Conservation (phyloP, 2,797 vertebrate genomes). For the Craterocephalus amniculus region DNA sequence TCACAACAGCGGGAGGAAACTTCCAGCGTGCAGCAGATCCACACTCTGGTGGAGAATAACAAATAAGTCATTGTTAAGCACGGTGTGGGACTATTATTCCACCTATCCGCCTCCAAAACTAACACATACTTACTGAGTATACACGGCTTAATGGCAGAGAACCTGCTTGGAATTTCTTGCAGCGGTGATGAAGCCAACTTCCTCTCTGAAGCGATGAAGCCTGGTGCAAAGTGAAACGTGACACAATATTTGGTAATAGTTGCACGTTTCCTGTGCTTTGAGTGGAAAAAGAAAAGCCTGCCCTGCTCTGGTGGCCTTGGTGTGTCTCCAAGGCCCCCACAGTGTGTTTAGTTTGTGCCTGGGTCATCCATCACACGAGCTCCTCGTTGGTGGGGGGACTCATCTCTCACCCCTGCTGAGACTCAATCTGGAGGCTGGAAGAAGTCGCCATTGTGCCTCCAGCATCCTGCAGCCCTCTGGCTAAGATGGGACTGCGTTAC, state of each 20-base stretch:
- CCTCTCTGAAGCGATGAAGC: constrained; percentile 16
- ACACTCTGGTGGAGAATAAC: constrained; percentile 62
- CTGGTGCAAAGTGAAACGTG: constrained; percentile 38
- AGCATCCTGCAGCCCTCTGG: constrained; percentile 53
- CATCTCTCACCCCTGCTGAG: constrained; percentile 79
- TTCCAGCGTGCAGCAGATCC: constrained; percentile 40
- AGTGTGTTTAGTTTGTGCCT: constrained; percentile 65
- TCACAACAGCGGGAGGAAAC: constrained; percentile 59
- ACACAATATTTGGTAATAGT: constrained; percentile 57
- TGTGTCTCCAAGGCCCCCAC: constrained; percentile 68
- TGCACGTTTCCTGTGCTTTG: constrained; percentile 40
- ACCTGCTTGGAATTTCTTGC: constrained; percentile 36
- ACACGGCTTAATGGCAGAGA: constrained; percentile 33
- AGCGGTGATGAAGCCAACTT: constrained; percentile 20
- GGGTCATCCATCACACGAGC: constrained; percentile 71
- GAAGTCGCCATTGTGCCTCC: constrained; percentile 65
- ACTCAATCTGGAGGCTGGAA: constrained; percentile 80
- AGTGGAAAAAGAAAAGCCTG: constrained; percentile 18
- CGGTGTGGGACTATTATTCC: constrained; percentile 41
- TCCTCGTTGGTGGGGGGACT: constrained; percentile 58
- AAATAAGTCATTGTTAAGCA: constrained; percentile 69
- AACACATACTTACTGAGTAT: constrained; percentile 56
- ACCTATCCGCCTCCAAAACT: constrained; percentile 58
- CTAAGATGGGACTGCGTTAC: constrained; percentile 36
- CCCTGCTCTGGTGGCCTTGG: constrained; percentile 68